A percentile compares a stretch with the other conserved stretches of the same genome.
These are phyloP conservation scores for Hesperia comma DNA, from an alignment of 2,888 invertebrate species.

Conservation along the genomic window DNA sequence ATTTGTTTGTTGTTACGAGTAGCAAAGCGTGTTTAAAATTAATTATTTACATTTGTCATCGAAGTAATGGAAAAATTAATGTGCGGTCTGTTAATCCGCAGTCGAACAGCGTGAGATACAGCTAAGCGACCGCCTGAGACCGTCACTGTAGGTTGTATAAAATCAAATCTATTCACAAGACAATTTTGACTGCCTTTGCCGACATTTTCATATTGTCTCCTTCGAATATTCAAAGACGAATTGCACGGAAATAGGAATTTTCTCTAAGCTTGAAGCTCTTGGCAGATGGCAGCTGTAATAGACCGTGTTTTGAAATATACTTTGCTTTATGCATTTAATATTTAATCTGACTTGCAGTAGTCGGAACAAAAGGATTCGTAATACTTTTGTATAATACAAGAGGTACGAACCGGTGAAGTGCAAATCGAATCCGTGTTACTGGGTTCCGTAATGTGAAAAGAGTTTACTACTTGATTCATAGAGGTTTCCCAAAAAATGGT, in stretches of 20 bases:
- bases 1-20: too few relatives aligned
- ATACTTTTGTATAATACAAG: neutral
- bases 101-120: too few relatives aligned
- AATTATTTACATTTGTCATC: too few relatives aligned
- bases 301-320: slow-evolving; percentile 14
- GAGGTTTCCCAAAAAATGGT: too few relatives aligned
- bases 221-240: slow-evolving; percentile 25
- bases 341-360: neutral
- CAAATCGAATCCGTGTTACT: too few relatives aligned
- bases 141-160: neutral
- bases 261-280: slow-evolving; percentile 14
- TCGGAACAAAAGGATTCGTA: neutral
- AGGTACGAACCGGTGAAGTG: too few relatives aligned
- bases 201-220: slow-evolving; percentile 21
- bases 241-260: slow-evolving; percentile 20
- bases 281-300: slow-evolving; percentile 22
- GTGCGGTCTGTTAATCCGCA: too few relatives aligned
- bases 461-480: too few relatives aligned
- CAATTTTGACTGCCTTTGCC: slow-evolving; percentile 12
- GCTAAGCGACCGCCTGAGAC: too few relatives aligned
- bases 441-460: too few relatives aligned
- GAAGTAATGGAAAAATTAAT: too few relatives aligned
- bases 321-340: slow-evolving; percentile 12
- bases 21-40: too few relatives aligned
- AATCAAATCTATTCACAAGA: neutral